These are phyloP conservation scores for Ochropleura plecta DNA, from an alignment of 2,888 invertebrate genomes.

Conservation along the genomic window DNA sequence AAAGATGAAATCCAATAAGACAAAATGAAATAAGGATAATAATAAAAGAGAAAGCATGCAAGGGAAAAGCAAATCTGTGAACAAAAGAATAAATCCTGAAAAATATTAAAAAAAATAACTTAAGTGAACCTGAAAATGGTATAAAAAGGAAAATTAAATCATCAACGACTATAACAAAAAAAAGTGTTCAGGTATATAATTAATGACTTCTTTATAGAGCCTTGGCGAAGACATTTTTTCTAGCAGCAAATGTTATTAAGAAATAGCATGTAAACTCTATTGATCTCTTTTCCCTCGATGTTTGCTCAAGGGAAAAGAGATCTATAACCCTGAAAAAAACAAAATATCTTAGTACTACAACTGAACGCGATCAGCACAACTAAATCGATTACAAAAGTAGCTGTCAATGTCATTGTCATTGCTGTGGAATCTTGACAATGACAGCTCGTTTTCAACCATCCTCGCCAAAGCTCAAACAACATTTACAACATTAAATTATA, in stretches of 20 bases:
- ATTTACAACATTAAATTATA: not conserved
- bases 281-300: not conserved
- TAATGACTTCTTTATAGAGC: not conserved
- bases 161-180: constrained; percentile 15
- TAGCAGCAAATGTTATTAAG: not conserved
- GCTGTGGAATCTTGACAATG: too few species aligned
- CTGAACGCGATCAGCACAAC: too few species aligned
- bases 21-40: not conserved
- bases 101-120: constrained; percentile 34
- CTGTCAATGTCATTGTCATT: too few species aligned
- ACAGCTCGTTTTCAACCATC: not conserved
- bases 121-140: constrained; percentile 33
- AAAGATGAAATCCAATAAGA: not conserved
- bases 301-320: too few species aligned
- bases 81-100: constrained; percentile 49
- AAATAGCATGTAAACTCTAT: not conserved
- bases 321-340: not conserved
- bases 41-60: constrained; percentile 35
- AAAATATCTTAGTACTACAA: too few species aligned
- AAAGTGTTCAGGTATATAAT: not conserved
- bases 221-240: not conserved
- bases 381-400: too few species aligned
- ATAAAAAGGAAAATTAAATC: constrained; percentile 43
- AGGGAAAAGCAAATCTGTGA: constrained; percentile 51
- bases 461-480: constrained; percentile 23